These are phyloP conservation scores for Melanerpes aurifrons DNA, from an alignment of 2,113 vertebrate species.

Conservation along the genomic window DNA sequence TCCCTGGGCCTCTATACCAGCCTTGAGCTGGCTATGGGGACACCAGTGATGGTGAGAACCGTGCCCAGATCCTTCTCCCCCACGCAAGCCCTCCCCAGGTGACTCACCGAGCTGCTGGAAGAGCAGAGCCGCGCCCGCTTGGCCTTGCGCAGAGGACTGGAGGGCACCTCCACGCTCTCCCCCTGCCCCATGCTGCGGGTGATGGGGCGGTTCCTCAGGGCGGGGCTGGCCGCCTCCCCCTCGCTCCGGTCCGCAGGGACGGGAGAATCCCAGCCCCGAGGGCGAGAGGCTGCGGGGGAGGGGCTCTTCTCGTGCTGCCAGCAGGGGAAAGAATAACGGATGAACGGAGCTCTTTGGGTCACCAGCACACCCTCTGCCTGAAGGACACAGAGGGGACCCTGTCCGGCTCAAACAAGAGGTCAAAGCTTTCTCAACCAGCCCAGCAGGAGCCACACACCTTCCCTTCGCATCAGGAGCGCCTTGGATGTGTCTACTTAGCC, in stretches of 20 bases:
- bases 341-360: fast-evolving
- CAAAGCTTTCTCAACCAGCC: background rate
- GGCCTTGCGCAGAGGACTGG: conserved; percentile 80
- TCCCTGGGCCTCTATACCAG: fast-evolving
- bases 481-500: background rate
- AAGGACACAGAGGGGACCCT: background rate
- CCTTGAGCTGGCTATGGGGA: fast-evolving
- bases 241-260: conserved; percentile 77
- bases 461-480: background rate
- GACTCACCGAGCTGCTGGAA: conserved; percentile 83
- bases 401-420: background rate
- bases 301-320: conserved; percentile 78
- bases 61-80: background rate
- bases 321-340: background rate
- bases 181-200: conserved; percentile 89
- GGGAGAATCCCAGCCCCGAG: conserved; percentile 84
- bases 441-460: background rate
- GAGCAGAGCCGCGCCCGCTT: conserved; percentile 89
- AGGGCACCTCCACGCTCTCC: conserved; percentile 77
- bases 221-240: conserved; percentile 74
- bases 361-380: background rate
- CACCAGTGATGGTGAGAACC: fast-evolving
- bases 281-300: conserved; percentile 69
- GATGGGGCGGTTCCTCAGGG: conserved; percentile 80
- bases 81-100: no score